A percentile compares a stretch with the other conserved stretches of the same genome.
These are phyloP conservation scores for Diorhabda elongata DNA, from an alignment of 1,140 invertebrate species.

Conservation along the genomic window DNA sequence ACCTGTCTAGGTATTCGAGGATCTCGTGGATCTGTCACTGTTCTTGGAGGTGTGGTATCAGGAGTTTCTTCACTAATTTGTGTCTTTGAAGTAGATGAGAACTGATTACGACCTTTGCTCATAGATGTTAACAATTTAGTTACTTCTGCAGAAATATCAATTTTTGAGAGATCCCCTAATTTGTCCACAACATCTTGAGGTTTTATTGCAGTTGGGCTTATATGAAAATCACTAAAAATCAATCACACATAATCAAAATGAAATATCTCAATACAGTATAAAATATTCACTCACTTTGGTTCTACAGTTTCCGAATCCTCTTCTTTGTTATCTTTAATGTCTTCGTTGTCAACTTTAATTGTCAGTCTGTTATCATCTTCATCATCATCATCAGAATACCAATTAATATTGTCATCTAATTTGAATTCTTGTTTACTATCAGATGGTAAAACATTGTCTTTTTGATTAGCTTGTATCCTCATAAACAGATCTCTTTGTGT, in stretches of 20 bases:
- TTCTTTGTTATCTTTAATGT: slow-evolving; percentile 33
- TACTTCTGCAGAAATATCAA: slow-evolving; percentile 69
- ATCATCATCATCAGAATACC: slow-evolving; percentile 75
- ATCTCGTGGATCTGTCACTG: slow-evolving; percentile 25
- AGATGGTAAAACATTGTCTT: slow-evolving; percentile 50
- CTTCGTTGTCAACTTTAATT: slow-evolving; percentile 43
- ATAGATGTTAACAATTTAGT: slow-evolving; percentile 56
- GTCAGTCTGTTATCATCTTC: slow-evolving; percentile 40
- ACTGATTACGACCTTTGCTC: slow-evolving; percentile 27
- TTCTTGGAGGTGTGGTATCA: slow-evolving; percentile 5
- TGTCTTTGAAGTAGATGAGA: background rate
- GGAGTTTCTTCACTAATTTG: background rate
- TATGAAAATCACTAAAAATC: background rate
- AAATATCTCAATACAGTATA: background rate
- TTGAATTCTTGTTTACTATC: slow-evolving; percentile 51
- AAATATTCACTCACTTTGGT: background rate
- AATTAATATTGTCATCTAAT: slow-evolving; percentile 67
- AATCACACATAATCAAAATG: no score
- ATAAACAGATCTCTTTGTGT: slow-evolving; percentile 65
- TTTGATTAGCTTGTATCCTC: slow-evolving; percentile 65
- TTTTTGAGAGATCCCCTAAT: slow-evolving; percentile 66
- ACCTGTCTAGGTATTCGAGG: slow-evolving; percentile 33
- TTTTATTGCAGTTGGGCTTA: slow-evolving; percentile 41
- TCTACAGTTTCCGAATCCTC: slow-evolving; percentile 1
- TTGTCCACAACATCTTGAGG: slow-evolving; percentile 56